These are phyloP conservation scores for Prorops nasuta DNA, from an alignment of 1,140 invertebrate genomes.

Conservation along the genomic window DNA sequence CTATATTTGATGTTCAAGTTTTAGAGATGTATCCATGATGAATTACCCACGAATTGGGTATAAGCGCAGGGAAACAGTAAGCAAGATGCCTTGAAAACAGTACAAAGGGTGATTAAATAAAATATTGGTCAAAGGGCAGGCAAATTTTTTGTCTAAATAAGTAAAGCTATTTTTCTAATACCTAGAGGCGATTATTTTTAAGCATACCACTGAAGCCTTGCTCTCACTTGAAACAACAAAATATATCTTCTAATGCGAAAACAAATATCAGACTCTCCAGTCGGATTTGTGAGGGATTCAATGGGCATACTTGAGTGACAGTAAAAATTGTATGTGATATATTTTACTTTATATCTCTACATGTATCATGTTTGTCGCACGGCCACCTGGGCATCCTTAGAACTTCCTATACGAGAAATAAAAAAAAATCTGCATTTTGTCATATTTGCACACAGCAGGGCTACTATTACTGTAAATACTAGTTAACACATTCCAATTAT, in stretches of 20 bases:
- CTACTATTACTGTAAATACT: conserved; percentile 55
- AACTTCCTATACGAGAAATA: conserved; percentile 39
- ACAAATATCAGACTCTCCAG: conserved; percentile 27
- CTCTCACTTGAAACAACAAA: conserved; percentile 42
- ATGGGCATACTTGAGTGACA: conserved; percentile 54
- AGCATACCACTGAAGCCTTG: conserved; percentile 57
- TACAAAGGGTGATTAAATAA: conserved; percentile 55
- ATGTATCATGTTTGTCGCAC: conserved; percentile 27
- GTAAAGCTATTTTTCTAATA: conserved; percentile 59
- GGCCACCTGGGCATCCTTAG: conserved; percentile 42
- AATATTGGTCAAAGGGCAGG: conserved; percentile 56
- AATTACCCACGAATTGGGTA: conserved; percentile 27
- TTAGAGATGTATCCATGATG: conserved; percentile 50
- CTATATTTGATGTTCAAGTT: conserved; percentile 56
- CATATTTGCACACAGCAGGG: conserved; percentile 54
- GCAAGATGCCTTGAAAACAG: conserved; percentile 60
- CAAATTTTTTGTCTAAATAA: conserved; percentile 56
- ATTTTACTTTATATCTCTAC: conserved; percentile 25
- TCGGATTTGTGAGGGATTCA: conserved; percentile 52
- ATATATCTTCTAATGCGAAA: conserved; percentile 18
- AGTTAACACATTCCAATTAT: conserved; percentile 56
- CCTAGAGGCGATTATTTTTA: conserved; percentile 52
- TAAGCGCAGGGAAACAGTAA: conserved; percentile 53
- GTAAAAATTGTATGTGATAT: conserved; percentile 47
- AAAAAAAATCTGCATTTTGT: conserved; percentile 40